Base-by-base conservation (phyloP, 2,888 invertebrate genomes). In the Melolontha melolontha region DNA sequence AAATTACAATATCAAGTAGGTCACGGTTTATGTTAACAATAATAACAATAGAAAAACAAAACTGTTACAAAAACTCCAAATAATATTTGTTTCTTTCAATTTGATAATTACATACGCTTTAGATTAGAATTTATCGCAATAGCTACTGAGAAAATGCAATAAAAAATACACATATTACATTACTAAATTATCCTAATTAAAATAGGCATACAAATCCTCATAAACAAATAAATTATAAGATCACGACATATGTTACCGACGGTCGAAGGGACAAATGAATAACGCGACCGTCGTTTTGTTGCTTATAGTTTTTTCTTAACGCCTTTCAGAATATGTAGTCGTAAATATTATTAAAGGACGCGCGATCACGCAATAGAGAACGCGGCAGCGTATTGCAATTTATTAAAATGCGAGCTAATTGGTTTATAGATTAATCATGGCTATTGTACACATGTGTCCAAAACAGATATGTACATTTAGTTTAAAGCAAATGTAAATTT, bases 351-450 rank as follows among this genome's bases (percentile, higher is more conserved):
- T 12, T n/a, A 51, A 29, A 51, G 29, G 51, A 51, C 29, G 51
- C 8, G 29, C 12, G 29, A n/a, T 12, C 51, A 27, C 51, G 51
- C 12, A 27, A n/a, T 12, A 10, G 22, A 16, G 22, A 22, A 17
- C 11, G 29, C n/a, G n/a, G 50, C 27, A 22, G 22, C 7, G 7
- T 11, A 29, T 27, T 27, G 29, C 29, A 51, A 27, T 27, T 27
- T 51, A 51, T 27, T 51, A 51, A 29, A 51, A 51, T 51, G 51
- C 51, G 22, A 51, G 29, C 8, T 51, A 51, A 51, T 51, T 51
- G 29, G 22, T 51, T 29, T 8, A 51, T 27, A 51, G 51, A 51
- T 51, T 51, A 51, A 51, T 51, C 51, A 34, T 51, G 29, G 12
- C 10, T 34, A 34, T 34, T 51, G 51, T 27, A 51, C 12, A 12